These are phyloP conservation scores for Sinocyclocheilus anshuiensis DNA, from an alignment of 2,113 vertebrate genomes.

Conservation along the genomic window DNA sequence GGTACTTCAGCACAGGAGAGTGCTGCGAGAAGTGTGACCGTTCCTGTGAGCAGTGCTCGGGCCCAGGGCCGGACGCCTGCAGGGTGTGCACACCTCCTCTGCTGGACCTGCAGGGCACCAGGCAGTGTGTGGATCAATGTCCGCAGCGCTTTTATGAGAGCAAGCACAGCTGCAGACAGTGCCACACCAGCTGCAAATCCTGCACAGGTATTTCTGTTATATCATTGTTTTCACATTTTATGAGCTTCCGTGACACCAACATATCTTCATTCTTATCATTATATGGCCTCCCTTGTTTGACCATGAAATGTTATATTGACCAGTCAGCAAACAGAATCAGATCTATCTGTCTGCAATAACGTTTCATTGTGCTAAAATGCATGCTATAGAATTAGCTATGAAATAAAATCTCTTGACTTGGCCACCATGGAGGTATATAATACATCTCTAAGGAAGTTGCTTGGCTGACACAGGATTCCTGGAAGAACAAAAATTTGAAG, in stretches of 20 bases:
- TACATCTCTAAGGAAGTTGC: neutral
- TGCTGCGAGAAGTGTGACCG: conserved; percentile 72
- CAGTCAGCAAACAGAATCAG: neutral
- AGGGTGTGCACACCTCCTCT: conserved; percentile 62
- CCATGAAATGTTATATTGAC: neutral
- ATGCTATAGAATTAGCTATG: neutral
- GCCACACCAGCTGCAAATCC: conserved; percentile 75
- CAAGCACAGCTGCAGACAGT: conserved; percentile 60
- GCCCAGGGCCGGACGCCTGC: conserved; percentile 69
- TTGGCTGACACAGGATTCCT: neutral
- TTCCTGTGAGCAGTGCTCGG: conserved; percentile 67
- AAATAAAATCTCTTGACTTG: neutral
- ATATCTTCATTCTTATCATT: neutral
- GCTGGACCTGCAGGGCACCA: conserved; percentile 70
- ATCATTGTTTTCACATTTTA: neutral
- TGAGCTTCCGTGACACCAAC: neutral
- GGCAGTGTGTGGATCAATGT: conserved; percentile 70
- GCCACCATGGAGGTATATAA: neutral
- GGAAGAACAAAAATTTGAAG: neutral
- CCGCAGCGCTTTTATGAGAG: conserved; percentile 67
- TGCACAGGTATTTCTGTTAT: conserved; percentile 71
- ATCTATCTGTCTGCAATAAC: neutral
- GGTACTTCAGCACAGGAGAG: conserved; percentile 67
- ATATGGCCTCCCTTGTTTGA: neutral
- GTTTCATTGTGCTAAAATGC: neutral